These are phyloP conservation scores for Magallana nippona DNA, from an alignment of 2,888 invertebrate genomes.

Conservation along the genomic window DNA sequence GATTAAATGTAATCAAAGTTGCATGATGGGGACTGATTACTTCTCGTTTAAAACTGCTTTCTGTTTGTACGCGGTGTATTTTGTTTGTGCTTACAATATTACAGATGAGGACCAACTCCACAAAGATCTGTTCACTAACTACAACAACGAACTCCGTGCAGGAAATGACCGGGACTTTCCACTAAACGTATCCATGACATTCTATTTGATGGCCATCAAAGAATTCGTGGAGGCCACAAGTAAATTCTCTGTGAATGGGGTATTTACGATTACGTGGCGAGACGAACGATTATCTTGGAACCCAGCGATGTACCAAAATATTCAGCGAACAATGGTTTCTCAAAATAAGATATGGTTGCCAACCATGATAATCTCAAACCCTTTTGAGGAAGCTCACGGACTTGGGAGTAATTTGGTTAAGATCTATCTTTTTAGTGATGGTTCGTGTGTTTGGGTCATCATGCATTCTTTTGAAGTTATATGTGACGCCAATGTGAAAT, in stretches of 20 bases:
- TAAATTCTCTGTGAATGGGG: not conserved
- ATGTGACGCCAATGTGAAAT: not conserved
- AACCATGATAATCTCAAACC: not conserved
- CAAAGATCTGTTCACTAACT: not conserved
- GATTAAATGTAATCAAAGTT: no score
- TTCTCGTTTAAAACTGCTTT: no score
- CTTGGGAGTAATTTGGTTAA: not conserved
- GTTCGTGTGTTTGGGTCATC: not conserved
- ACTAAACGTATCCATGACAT: not conserved
- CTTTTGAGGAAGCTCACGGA: not conserved
- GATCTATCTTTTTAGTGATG: not conserved
- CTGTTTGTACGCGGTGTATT: no score
- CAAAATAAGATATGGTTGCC: slow-evolving; percentile 10
- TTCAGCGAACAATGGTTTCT: not conserved
- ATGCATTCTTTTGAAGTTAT: slow-evolving; percentile 22
- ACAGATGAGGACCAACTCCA: not conserved
- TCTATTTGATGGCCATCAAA: not conserved
- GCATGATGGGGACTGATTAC: no score
- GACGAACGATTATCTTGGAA: slow-evolving; percentile 2
- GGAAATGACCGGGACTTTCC: slow-evolving; percentile 3
- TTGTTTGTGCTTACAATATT: not conserved
- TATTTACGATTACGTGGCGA: not conserved
- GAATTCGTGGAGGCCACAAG: not conserved
- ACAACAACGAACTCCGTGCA: slow-evolving; percentile 19
- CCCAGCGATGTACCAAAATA: not conserved